Evolutionary conservation across 1,140 invertebrate species (phyloP), one percentile per base, ranked within the genome.

Genomic region (Galleria mellonella): DNA sequence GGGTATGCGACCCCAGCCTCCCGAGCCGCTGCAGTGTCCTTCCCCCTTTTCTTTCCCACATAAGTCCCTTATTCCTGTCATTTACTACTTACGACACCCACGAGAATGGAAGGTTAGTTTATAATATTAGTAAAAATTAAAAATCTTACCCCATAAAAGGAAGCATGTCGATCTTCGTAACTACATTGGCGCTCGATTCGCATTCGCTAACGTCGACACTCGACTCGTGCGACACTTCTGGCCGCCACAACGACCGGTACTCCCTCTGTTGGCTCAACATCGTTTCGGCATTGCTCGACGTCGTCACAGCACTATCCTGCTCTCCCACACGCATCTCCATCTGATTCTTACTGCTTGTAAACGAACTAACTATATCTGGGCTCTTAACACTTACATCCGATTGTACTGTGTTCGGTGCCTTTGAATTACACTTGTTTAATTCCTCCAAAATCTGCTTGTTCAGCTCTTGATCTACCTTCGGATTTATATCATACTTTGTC

Each of bases 81-180:
- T n/a, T n/a, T n/a, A n/a, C n/a, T n/a, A n/a, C n/a, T 23, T 3
- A 23, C 2, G 17, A 23, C 2, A 23, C 17, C 2, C 2, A 23
- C 17, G 17, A 23, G 6, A 3, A 3, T 23, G 6, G 2, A 23
- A 23, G 2, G 2, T 6, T 23, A 23, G 2, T 23, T 23, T 23
- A 3, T 23, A 3, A 23, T 3, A 6, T 23, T 6, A 6, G 17
- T 17, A 7, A 28, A 23, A 32, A 43, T 31, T 36, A 32, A 17
- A 40, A 47, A 42, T 58, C 72, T 72, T 50, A 83, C 78, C 75
- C 74, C 72, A 83, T 76, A 49, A 78, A 83, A 4, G 72, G 62
- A 38, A 83, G 46, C 49, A 59, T 62, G 11, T 81, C 66, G 11
- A 83, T 78, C 42, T 67, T 71, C 0, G 64, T 51, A 1, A 76